Percentiles rank a stretch among this genome's conserved stretches.
Evolutionary conservation across 2,113 vertebrate species (phyloP).

Genomic region (Isichthys henryi): DNA sequence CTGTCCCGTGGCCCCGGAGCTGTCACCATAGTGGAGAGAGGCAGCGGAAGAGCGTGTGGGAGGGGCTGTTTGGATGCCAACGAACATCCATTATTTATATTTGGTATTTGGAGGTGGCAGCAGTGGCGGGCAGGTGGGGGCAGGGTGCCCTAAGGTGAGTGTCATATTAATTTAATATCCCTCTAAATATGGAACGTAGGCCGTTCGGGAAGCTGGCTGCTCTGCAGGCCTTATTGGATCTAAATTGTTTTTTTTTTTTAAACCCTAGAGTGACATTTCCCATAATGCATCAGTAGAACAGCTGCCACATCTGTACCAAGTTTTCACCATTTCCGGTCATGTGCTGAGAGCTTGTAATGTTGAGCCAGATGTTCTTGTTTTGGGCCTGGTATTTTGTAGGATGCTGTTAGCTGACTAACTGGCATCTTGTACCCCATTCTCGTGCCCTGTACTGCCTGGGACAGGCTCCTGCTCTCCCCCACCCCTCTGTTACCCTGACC

Average conservation of each 20-base stretch:
- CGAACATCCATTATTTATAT: conserved; percentile 47
- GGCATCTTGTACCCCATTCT: not conserved
- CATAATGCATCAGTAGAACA: not conserved
- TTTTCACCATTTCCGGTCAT: not conserved
- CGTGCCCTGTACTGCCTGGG: not conserved
- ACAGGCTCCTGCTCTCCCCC: not conserved
- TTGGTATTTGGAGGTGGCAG: conserved; percentile 44
- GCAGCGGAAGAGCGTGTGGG: conserved; percentile 14
- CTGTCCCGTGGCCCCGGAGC: conserved; percentile 1
- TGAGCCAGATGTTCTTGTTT: not conserved
- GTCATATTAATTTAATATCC: conserved; percentile 33
- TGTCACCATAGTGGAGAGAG: conserved; percentile 25
- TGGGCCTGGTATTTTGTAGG: not conserved
- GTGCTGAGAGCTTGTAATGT: not conserved
- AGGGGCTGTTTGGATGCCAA: conserved; percentile 31
- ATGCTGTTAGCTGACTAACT: not conserved
- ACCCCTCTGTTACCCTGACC: not conserved
- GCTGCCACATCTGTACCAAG: not conserved
- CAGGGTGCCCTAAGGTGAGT: conserved; percentile 18
- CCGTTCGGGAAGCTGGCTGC: not conserved
- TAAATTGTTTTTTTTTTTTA: not conserved
- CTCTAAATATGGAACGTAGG: conserved; percentile 6
- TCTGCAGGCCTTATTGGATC: not conserved
- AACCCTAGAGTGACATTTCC: not conserved
- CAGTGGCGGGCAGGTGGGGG: conserved; percentile 3